Percentiles rank a stretch among this genome's conserved stretches.
Conservation (phyloP, 2,113 vertebrate genomes). For the Jaculus jaculus region DNA sequence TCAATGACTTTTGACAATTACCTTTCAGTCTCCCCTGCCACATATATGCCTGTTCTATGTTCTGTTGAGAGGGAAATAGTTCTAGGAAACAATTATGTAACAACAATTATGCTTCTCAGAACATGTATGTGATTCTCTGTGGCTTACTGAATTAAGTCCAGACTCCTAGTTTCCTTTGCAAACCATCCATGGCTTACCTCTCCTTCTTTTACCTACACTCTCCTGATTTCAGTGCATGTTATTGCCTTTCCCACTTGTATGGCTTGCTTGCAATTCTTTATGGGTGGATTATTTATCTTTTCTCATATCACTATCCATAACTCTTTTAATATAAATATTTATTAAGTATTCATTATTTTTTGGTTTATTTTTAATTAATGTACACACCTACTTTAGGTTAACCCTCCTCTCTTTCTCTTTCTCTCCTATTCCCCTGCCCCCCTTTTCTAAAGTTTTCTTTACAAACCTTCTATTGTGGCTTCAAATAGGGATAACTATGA, state of each 20-base stretch:
- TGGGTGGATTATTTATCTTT: neutral
- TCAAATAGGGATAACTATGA: neutral
- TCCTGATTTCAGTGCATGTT: neutral
- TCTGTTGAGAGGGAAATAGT: neutral
- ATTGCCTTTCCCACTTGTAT: neutral
- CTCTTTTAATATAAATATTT: slow-evolving; percentile 12
- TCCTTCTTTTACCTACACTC: neutral
- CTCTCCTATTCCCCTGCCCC: no score
- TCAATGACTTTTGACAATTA: neutral
- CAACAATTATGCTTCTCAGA: neutral
- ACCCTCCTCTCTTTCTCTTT: no score
- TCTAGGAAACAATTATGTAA: neutral
- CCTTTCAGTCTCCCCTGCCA: neutral
- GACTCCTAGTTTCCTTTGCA: neutral
- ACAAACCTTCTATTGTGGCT: neutral
- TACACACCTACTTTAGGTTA: no score
- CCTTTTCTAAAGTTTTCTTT: no score
- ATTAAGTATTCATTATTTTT: neutral
- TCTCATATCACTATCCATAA: neutral
- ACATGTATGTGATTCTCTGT: neutral
- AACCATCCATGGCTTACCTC: neutral
- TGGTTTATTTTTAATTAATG: no score
- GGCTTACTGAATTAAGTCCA: neutral
- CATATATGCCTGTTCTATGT: neutral
- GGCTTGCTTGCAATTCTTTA: neutral